Evolutionary conservation across 2,888 invertebrate species (phyloP), one percentile per base, ranked within the genome.

Genomic region (Crioceris asparagi): DNA sequence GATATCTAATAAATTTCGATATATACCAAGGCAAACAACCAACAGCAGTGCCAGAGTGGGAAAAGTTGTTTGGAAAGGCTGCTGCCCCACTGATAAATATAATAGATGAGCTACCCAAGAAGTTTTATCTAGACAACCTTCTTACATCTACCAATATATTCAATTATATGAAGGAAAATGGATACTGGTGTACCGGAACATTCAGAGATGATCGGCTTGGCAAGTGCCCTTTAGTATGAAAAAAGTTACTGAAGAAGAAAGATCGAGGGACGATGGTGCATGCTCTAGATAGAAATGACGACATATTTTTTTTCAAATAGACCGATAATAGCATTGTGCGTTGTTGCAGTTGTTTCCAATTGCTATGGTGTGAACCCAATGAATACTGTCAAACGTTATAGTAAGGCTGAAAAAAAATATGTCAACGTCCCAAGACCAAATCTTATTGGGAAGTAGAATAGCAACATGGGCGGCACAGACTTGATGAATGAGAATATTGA

Each of bases 1-100:
- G 29, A 12, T 56, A 57, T 41, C 39, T 58, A n/a, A 43, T 55
- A n/a, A 50, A 55, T 43, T 55, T 53, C 47, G 51, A 59, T 33
- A 15, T 56, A 30, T 55, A 54, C 39, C 52, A 56, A 43, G 48
- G 52, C 12, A 51, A 47, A 46, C 41, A 46, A 40, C 41, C 36
- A 30, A 32, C 17, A 21, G 30, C 19, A 16, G 12, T 29, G 19
- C 8, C 17, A 17, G 16, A 12, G 6, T 15, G 34, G 16, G 40
- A 40, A 29, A 10, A 21, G 18, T 21, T 30, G 21, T 45, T 40
- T 35, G 41, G 43, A 17, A 46, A 35, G 33, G 30, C 19, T 39
- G 26, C 21, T n/a, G 39, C 39, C 23, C 39, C 44, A 17, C 25
- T 43, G 29, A 32, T 37, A 34, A 43, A 25, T 18, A 45, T 45